Base-by-base conservation (phyloP, 2,888 invertebrate genomes). In the Eupithecia vulgata region DNA sequence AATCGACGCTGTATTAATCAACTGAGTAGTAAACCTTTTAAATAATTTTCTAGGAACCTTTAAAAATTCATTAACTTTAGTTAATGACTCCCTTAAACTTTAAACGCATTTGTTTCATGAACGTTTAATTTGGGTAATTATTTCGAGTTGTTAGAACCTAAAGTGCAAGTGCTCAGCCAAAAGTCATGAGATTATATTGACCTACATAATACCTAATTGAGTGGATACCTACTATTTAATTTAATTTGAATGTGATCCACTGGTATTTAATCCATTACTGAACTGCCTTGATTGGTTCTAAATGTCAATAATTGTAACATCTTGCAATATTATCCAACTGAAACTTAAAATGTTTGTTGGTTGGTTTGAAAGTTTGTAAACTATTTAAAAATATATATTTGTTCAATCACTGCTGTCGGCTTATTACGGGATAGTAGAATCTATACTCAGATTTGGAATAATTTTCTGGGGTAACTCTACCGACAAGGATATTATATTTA, bases 301-400 rank as follows among this genome's bases (percentile, higher is more conserved):
- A 79, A 79, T 77, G 77, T 79, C 78, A 78, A 72, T 73, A 73
- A 67, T 65, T 72, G 71, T 76, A 74, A 34, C 71, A 59, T n/a
- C 65, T 66, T 40, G 15, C 45, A 68, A 65, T 52, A 40, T 34
- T 8, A 37, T 37, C 12, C 25, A 57, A 57, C 25, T 21, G 21
- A 25, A 21, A 12, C 10, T 12, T 52, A 52, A 52, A 21, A 8
- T 52, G 25, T 57, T 57, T 25, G 57, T 57, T 57, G 21, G 21
- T 52, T 21, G 30, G 59, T 59, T 30, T 4, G 57, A 1, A 59
- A 59, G n/a, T 30, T 30, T 30, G 4, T 30, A 30, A 30, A 30
- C 30, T 30, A 30, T 30, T 30, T n/a, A n/a, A n/a, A n/a, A n/a
- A n/a, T n/a, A n/a, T n/a, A n/a, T n/a, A n/a, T n/a, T n/a, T n/a